These are phyloP conservation scores for Capreolus pygargus DNA, from an alignment of 2,113 vertebrate genomes.

Conservation along the genomic window DNA sequence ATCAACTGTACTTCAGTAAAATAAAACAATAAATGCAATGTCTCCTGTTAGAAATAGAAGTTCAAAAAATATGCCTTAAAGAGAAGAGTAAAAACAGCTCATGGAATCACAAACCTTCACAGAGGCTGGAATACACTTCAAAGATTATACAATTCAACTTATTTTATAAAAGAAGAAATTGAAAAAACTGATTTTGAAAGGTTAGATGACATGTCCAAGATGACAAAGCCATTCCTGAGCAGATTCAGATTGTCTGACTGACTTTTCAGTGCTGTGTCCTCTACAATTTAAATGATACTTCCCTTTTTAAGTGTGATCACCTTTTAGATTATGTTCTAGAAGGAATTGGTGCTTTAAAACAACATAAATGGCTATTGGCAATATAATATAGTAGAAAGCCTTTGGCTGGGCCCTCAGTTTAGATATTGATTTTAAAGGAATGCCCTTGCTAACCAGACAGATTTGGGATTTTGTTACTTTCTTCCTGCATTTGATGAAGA, in stretches of 20 bases:
- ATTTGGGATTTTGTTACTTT: neutral
- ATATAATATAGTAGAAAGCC: neutral
- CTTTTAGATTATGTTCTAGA: neutral
- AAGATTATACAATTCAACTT: neutral
- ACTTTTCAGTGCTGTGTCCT: neutral
- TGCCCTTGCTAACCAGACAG: neutral
- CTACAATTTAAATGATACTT: neutral
- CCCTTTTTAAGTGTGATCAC: neutral
- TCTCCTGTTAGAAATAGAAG: neutral
- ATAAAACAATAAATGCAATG: neutral
- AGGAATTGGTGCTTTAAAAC: neutral
- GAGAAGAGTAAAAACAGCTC: neutral
- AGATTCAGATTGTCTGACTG: neutral
- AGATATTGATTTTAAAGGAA: neutral
- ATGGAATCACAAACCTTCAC: neutral
- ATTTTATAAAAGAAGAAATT: neutral
- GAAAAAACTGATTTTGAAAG: neutral
- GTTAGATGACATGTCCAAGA: neutral
- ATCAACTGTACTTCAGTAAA: neutral
- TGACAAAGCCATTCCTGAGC: neutral
- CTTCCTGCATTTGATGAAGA: neutral
- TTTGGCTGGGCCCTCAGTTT: neutral
- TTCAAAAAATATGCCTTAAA: neutral
- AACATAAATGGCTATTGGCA: neutral
- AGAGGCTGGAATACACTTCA: neutral